Conservation (phyloP, 2,888 invertebrate species). For the Iselma pallidipennis region DNA sequence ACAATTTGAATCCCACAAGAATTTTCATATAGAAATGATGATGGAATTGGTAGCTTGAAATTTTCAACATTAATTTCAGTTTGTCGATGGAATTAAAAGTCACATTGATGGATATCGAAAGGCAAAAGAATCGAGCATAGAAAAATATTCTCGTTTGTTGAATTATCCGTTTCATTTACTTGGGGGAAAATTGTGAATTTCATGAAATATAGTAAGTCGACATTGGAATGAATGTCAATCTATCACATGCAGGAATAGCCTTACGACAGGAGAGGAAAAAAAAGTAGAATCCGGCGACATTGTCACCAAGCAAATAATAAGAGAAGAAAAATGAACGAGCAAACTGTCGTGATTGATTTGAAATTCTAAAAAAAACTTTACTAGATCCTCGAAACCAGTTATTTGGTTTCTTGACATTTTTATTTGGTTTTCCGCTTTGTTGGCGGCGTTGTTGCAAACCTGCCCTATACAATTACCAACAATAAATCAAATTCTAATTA, state of each 20-base stretch:
- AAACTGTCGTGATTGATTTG: slow-evolving; percentile 52
- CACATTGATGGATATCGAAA: background rate
- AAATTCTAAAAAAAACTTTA: slow-evolving; percentile 38
- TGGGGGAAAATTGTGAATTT: slow-evolving; percentile 34
- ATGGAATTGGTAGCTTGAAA: background rate
- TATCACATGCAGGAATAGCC: slow-evolving; percentile 47
- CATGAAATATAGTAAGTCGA: slow-evolving; percentile 45
- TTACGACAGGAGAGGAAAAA: slow-evolving; percentile 48
- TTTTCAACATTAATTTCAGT: background rate
- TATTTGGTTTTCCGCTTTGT: background rate
- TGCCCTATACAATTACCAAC: background rate
- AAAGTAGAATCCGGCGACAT: slow-evolving; percentile 46
- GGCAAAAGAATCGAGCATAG: background rate
- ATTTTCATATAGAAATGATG: background rate
- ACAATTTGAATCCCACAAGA: background rate
- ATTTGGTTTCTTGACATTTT: slow-evolving; percentile 1
- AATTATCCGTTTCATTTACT: slow-evolving; percentile 32
- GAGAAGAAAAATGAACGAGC: slow-evolving; percentile 49
- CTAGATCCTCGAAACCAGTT: background rate
- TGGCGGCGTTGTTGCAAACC: background rate
- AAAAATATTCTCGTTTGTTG: slow-evolving; percentile 1
- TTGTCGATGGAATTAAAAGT: background rate
- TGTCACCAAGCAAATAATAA: slow-evolving; percentile 52
- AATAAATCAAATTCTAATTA: background rate
- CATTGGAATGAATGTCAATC: slow-evolving; percentile 49